Evolutionary conservation across 1,140 invertebrate species (phyloP).

Genomic region (Paramacrobiotus metropolitanus): DNA sequence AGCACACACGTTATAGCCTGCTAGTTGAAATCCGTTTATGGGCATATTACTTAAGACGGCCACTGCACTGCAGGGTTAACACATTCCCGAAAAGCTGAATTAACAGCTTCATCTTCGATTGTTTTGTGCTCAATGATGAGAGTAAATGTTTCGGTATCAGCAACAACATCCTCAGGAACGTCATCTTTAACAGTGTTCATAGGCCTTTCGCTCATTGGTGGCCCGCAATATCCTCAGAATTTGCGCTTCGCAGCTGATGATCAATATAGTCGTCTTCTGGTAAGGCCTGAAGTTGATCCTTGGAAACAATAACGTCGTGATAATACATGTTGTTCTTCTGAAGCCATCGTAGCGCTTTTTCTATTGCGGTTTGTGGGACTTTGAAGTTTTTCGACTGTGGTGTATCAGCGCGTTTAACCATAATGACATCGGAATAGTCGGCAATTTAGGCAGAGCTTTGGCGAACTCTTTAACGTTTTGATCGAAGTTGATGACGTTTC

Average conservation of each 20-base stretch:
- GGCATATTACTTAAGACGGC: not conserved
- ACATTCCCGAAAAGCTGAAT: not conserved
- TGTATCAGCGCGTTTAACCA: not conserved
- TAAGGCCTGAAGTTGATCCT: not conserved
- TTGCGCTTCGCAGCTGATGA: not conserved
- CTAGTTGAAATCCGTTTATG: not conserved
- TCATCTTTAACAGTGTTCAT: not conserved
- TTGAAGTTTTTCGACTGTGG: not conserved
- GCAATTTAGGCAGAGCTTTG: not conserved
- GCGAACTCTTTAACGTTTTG: not conserved
- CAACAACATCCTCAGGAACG: not conserved
- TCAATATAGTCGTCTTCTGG: not conserved
- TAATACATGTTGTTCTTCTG: not conserved
- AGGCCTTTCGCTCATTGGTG: not conserved
- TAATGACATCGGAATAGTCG: not conserved
- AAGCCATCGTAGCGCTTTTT: not conserved
- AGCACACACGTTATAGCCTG: not conserved
- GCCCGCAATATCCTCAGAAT: no score
- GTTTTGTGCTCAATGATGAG: no score
- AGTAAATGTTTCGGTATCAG: not conserved
- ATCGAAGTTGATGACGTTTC: not conserved
- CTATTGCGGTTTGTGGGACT: not conserved
- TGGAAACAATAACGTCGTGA: not conserved
- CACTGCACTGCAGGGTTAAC: not conserved
- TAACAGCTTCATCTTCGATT: no score